phyloP scores from a whole-genome alignment of 2,888 invertebrate species.

The Epirrhoe alternata region DNA sequence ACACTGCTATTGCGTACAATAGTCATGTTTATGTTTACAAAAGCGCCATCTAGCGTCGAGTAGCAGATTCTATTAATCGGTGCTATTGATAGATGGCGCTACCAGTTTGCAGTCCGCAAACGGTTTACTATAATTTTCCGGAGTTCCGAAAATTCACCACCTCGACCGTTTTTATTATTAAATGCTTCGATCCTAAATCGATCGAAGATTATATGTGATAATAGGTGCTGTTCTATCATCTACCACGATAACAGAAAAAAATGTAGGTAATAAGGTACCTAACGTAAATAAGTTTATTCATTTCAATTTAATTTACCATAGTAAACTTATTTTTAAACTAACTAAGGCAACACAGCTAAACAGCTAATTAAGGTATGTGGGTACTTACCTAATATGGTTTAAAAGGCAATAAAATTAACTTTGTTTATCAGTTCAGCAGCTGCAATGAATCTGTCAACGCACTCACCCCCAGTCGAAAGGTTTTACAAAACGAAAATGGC shows the following conservation, averaged over 20 bases:
- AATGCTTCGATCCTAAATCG: no score
- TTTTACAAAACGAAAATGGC: slow-evolving; percentile 57
- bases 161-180: no score
- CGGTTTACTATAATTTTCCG: neutral
- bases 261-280: no score
- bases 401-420: neutral
- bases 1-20: no score
- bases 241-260: no score
- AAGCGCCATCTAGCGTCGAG: slow-evolving; percentile 47
- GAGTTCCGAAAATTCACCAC: neutral
- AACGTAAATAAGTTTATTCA: no score
- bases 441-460: slow-evolving; percentile 74
- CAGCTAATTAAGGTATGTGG: slow-evolving; percentile 23
- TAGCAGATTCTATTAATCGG: slow-evolving; percentile 24
- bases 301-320: no score
- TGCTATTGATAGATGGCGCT: slow-evolving; percentile 31
- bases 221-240: no score
- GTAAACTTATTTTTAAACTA: no score
- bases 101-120: neutral
- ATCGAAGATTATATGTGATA: no score
- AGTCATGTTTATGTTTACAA: no score
- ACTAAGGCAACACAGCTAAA: no score
- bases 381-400: neutral
- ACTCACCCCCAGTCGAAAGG: slow-evolving; percentile 59
- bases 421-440: slow-evolving; percentile 42